Base-by-base conservation (phyloP, 2,113 vertebrate genomes). In the Oophaga pumilio region DNA sequence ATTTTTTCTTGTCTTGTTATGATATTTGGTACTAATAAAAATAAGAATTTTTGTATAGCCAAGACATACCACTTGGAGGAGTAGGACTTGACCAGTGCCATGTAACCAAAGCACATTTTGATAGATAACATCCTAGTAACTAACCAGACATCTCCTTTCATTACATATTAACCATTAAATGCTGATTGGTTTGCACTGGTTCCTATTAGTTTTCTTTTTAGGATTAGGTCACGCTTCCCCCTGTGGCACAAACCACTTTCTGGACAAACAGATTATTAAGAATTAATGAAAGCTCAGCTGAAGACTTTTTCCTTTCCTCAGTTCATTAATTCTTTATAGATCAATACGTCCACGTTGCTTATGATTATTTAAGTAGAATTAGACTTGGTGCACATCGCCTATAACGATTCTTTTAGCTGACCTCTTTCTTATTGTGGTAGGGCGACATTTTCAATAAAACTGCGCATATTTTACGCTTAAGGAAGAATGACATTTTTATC, bases 261-360 rank as follows among this genome's bases (percentile, higher is more conserved):
- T 83, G 69, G 57, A 88, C 86, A 88, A 87, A 87, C 53, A 82
- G 86, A 76, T 64, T 76, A 88, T 88, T 88, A 83, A 88, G 69
- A 83, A 76, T 87, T 73, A n/a, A 87, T 88, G 80, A 53, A 73
- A 76, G 22, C 56, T 50, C 59, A 64, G n/a, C 33, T 33, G 33
- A 20, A 53, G 43, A 56, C 52, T 88, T 71, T 43, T 43, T 43
- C 56, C 26, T 53, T 24, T 74, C 24, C 82, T 62, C 57, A 76
- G 28, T 88, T 52, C 68, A 82, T 81, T 83, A 82, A 88, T 88
- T 88, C 86, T 88, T 88, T 76, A 88, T 83, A 28, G 43, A 76
- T 76, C 69, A 56, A 88, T 88, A 83, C 8, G 15, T 26, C 49
- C 10, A 8, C 66, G 18, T 64, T 57, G 18, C 33, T 71, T 17